phyloP scores from a whole-genome alignment of 2,797 vertebrate genomes.

The Pseudotriccus pelzelni region DNA sequence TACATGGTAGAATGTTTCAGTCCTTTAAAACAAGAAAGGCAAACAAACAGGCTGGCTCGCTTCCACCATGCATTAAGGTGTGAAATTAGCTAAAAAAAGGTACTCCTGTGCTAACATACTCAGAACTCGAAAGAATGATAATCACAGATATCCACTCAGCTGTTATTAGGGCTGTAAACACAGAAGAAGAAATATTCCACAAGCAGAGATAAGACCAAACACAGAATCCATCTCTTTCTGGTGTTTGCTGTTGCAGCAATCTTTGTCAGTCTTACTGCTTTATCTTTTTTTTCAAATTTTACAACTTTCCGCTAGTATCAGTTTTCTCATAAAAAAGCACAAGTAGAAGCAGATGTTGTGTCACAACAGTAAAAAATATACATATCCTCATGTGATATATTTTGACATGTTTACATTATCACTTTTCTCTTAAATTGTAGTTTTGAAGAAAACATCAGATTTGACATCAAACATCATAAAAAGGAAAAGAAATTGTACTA shows the following conservation, averaged over 20 bases:
- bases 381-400: neutral
- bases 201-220: neutral
- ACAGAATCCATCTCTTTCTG: neutral
- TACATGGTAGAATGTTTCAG: neutral
- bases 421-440: neutral
- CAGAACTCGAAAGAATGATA: neutral
- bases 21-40: neutral
- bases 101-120: neutral
- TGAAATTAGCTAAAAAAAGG: neutral
- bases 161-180: neutral
- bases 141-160: neutral
- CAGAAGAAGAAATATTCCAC: neutral
- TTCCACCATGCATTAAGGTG: neutral
- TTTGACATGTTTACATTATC: neutral
- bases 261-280: neutral
- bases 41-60: neutral
- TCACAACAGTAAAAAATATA: neutral
- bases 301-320: neutral
- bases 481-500: neutral
- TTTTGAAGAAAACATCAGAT: neutral
- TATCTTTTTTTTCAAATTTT: neutral
- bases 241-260: neutral
- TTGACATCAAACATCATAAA: neutral
- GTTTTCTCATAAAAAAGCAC: neutral
- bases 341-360: neutral